A percentile compares a stretch with the other conserved stretches of the same genome.
phyloP scores from a whole-genome alignment of 2,888 invertebrate species.

The Agapostemon virescens region DNA sequence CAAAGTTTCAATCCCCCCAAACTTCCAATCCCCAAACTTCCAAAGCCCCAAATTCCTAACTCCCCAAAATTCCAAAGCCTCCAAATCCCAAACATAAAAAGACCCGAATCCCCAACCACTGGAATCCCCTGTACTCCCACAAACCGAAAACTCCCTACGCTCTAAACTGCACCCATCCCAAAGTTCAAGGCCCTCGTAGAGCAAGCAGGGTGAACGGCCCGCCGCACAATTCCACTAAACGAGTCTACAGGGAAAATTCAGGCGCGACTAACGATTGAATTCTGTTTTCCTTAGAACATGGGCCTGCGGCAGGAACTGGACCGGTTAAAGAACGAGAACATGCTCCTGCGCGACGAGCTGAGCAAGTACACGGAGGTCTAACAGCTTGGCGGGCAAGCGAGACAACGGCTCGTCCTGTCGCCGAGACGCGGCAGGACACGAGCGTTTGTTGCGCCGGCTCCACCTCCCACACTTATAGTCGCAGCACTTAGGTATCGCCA shows the following conservation, averaged over 20 bases:
- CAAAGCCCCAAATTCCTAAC: no score
- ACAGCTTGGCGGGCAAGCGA: slow-evolving; percentile 72
- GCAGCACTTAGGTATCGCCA: slow-evolving; percentile 63
- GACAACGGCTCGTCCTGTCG: slow-evolving; percentile 55
- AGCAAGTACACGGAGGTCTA: slow-evolving; percentile 93
- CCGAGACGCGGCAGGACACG: slow-evolving; percentile 48
- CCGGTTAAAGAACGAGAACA: slow-evolving; percentile 94
- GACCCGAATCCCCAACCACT: no score
- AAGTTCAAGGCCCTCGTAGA: not conserved
- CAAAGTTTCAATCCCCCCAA: no score
- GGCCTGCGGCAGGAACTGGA: slow-evolving; percentile 94
- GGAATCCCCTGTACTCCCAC: not conserved
- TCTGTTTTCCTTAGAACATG: slow-evolving; percentile 86
- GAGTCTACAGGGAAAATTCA: not conserved
- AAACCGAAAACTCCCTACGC: not conserved
- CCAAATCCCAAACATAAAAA: no score
- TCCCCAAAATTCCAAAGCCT: no score
- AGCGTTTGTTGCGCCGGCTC: slow-evolving; percentile 59
- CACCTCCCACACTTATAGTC: slow-evolving; percentile 60
- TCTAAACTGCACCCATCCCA: not conserved
- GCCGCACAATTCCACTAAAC: not conserved
- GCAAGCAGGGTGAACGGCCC: not conserved
- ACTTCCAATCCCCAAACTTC: accelerated
- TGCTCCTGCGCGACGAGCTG: slow-evolving; percentile 93
- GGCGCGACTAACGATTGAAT: not conserved